Conservation (phyloP, 2,888 invertebrate genomes). For the Latheticus oryzae region DNA sequence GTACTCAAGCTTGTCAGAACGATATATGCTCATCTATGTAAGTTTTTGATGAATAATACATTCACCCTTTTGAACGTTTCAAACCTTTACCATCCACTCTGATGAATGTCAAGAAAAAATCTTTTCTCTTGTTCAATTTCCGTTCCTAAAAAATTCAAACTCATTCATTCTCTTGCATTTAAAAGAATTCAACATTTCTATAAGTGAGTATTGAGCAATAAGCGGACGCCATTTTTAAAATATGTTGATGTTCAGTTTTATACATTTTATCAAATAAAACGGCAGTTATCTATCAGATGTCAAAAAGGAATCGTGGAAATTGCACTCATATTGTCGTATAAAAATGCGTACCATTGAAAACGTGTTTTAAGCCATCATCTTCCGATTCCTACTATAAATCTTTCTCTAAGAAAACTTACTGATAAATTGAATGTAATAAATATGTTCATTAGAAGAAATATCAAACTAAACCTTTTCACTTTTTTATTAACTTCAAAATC, state of each 20-base stretch:
- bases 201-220: neutral
- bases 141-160: neutral
- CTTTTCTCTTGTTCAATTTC: conserved; percentile 11
- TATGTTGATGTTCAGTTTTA: conserved; percentile 22
- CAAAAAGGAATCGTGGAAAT: conserved; percentile 28
- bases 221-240: conserved; percentile 24
- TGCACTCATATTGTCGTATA: conserved; percentile 33
- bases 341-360: conserved; percentile 33
- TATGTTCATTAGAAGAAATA: conserved; percentile 46
- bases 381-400: conserved; percentile 38
- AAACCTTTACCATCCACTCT: too few species aligned
- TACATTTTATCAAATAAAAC: conserved; percentile 33
- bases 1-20: conserved; percentile 12
- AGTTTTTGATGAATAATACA: conserved; percentile 30
- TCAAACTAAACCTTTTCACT: too few species aligned
- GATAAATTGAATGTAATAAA: conserved; percentile 43
- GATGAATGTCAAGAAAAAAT: too few species aligned
- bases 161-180: neutral
- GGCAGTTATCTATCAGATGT: conserved; percentile 36
- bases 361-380: conserved; percentile 40
- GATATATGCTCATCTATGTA: conserved; percentile 9
- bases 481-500: conserved; percentile 29
- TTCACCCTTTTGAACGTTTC: too few species aligned
- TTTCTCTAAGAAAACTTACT: conserved; percentile 23
- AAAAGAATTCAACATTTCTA: neutral